A percentile compares a stretch with the other conserved stretches of the same genome.
Conservation (phyloP, 2,888 invertebrate species). For the Clusia tigrina region DNA sequence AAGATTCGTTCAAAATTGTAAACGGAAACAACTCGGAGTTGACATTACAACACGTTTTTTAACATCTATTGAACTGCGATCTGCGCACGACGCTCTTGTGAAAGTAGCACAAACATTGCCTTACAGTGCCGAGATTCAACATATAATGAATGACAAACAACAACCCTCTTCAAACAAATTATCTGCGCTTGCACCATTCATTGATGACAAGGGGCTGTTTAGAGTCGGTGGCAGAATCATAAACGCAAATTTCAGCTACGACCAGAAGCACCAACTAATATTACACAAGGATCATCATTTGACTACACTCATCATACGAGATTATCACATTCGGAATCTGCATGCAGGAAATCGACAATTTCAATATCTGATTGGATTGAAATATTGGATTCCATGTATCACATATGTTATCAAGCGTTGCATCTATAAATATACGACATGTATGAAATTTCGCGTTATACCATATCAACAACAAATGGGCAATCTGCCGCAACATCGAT, state of each 20-base stretch:
- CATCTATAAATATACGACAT: slow-evolving; percentile 18
- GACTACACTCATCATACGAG: slow-evolving; percentile 7
- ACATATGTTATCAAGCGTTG: slow-evolving; percentile 14
- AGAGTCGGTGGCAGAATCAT: slow-evolving; percentile 18
- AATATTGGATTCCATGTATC: slow-evolving; percentile 17
- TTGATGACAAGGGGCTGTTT: slow-evolving; percentile 4
- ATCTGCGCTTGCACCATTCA: slow-evolving; percentile 15
- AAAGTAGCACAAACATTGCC: neutral
- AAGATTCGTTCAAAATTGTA: slow-evolving; percentile 8
- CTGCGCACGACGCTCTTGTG: slow-evolving; percentile 17
- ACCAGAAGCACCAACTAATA: slow-evolving; percentile 16
- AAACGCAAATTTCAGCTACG: slow-evolving; percentile 9
- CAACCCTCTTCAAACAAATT: slow-evolving; percentile 6
- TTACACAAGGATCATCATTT: slow-evolving; percentile 12
- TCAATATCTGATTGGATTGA: slow-evolving; percentile 14
- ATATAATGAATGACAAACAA: neutral
- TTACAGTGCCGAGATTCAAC: neutral
- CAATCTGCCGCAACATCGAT: slow-evolving; percentile 10
- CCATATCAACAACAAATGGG: slow-evolving; percentile 24
- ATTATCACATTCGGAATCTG: slow-evolving; percentile 11
- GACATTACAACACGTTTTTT: neutral
- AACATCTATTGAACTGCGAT: slow-evolving; percentile 8
- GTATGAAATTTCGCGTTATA: slow-evolving; percentile 9
- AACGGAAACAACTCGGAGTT: neutral
- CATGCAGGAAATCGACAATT: slow-evolving; percentile 18